A percentile compares a stretch with the other conserved stretches of the same genome.
phyloP scores from a whole-genome alignment of 1,140 invertebrate genomes.

The Zaprionus ornatus region DNA sequence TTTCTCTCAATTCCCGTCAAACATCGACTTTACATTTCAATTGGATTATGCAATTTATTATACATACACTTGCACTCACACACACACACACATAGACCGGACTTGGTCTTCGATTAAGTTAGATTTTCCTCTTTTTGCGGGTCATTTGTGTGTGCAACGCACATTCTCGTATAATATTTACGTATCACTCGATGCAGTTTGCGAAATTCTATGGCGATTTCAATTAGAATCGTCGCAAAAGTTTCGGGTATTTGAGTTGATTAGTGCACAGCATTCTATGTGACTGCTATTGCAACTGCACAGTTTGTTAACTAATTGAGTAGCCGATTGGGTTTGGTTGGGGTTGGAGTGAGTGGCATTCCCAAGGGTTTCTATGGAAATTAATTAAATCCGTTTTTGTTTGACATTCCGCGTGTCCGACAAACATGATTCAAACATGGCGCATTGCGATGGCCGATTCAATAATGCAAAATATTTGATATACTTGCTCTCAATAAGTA shows the following conservation, averaged over 20 bases:
- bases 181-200: conserved; percentile 58
- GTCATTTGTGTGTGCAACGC: background rate
- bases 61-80: conserved; percentile 12
- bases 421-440: conserved; percentile 27
- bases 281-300: conserved; percentile 10
- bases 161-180: conserved; percentile 48
- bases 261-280: conserved; percentile 39
- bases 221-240: conserved; percentile 20
- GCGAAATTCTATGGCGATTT: conserved; percentile 41
- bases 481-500: conserved; percentile 30
- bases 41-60: conserved; percentile 56
- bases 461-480: conserved; percentile 71
- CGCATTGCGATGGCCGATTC: conserved; percentile 21
- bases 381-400: conserved; percentile 75
- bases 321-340: conserved; percentile 21
- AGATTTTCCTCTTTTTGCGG: background rate
- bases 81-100: conserved; percentile 3
- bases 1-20: conserved; percentile 11
- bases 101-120: conserved; percentile 18
- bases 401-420: conserved; percentile 43
- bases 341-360: background rate
- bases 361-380: conserved; percentile 51
- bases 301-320: conserved; percentile 77
- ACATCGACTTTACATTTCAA: conserved; percentile 39
- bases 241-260: conserved; percentile 41